Evolutionary conservation across 2,888 invertebrate species (phyloP).

Genomic region (Agapetus fuscipes): DNA sequence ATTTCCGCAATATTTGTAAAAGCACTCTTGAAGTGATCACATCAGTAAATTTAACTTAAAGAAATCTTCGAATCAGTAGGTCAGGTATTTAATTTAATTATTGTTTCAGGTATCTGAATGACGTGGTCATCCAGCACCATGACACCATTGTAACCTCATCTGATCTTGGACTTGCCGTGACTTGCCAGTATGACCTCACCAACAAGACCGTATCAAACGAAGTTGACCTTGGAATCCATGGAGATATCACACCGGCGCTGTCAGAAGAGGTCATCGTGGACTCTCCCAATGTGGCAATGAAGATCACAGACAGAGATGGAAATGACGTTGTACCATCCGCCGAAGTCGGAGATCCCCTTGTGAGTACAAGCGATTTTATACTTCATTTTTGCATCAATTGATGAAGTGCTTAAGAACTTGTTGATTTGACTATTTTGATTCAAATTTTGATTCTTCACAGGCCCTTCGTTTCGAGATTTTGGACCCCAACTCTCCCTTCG

Average conservation of each 20-base stretch:
- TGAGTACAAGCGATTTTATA: constrained; percentile 23
- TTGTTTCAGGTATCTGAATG: constrained; percentile 63
- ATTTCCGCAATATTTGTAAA: no score
- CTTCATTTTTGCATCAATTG: background rate
- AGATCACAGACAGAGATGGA: constrained; percentile 76
- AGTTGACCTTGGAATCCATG: constrained; percentile 80
- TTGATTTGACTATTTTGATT: background rate
- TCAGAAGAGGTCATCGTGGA: constrained; percentile 89
- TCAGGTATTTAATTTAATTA: no score
- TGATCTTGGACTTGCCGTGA: constrained; percentile 85
- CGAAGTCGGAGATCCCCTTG: constrained; percentile 85
- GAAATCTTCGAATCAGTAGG: no score
- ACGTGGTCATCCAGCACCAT: constrained; percentile 91
- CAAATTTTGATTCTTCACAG: constrained; percentile 24
- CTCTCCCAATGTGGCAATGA: constrained; percentile 92
- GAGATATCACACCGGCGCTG: constrained; percentile 76
- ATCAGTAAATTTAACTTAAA: no score
- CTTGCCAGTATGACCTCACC: constrained; percentile 88
- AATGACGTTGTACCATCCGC: constrained; percentile 78
- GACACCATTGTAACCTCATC: constrained; percentile 92
- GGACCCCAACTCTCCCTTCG: constrained; percentile 88
- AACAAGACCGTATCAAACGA: constrained; percentile 92
- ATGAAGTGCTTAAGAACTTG: background rate
- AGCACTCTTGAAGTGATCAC: no score
- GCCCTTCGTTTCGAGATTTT: constrained; percentile 86